phyloP scores from a whole-genome alignment of 2,888 invertebrate species.

The Acanthoscelides obtectus region DNA sequence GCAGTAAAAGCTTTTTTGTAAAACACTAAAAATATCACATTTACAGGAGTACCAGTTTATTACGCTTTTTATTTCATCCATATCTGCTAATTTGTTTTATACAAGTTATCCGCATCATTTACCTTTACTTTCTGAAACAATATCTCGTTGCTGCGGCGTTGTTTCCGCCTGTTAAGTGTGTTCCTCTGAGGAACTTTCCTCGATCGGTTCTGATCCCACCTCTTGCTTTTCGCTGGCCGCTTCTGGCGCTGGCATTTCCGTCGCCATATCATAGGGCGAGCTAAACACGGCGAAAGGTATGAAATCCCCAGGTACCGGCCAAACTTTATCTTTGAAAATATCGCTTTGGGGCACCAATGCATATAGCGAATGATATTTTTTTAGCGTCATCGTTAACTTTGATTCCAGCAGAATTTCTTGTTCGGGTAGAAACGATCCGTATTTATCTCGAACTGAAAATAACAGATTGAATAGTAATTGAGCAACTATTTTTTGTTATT shows the following conservation, averaged over 20 bases:
- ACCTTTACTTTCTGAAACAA: too few species aligned
- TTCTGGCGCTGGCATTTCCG: slow-evolving; percentile 23
- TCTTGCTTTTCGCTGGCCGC: background rate
- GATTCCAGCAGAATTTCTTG: slow-evolving; percentile 11
- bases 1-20: too few species aligned
- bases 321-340: slow-evolving; percentile 24
- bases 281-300: slow-evolving; percentile 33
- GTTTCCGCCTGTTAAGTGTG: too few species aligned
- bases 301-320: slow-evolving; percentile 34
- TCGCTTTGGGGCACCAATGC: background rate
- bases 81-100: too few species aligned
- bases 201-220: background rate
- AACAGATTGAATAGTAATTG: background rate
- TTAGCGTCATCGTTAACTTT: background rate
- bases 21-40: too few species aligned
- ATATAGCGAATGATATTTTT: background rate
- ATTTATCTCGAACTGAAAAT: slow-evolving; percentile 1
- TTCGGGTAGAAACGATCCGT: slow-evolving; percentile 7
- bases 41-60: too few species aligned
- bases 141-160: too few species aligned
- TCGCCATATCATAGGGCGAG: slow-evolving; percentile 24
- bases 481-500: too few species aligned
- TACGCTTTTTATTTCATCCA: too few species aligned
- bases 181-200: background rate
- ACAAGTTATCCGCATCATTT: too few species aligned